Evolutionary conservation across 2,888 invertebrate genomes (phyloP).

Genomic region (Cinara cedri): DNA sequence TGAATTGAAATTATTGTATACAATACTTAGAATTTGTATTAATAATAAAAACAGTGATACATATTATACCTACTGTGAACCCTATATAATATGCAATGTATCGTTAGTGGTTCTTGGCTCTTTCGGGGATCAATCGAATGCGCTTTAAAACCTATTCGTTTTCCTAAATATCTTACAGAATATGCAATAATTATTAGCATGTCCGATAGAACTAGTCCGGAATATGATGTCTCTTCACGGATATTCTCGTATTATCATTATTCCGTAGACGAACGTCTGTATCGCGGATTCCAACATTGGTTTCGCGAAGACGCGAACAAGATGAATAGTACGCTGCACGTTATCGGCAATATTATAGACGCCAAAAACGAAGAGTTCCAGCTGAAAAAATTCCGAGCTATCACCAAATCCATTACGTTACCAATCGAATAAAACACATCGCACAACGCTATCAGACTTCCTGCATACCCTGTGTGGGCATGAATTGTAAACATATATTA

Average conservation of each 20-base stretch:
- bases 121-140: no score
- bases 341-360: not conserved
- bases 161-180: not conserved
- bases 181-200: not conserved
- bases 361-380: slow-evolving; percentile 6
- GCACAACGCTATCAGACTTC: slow-evolving; percentile 36
- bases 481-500: no score
- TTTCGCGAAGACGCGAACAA: not conserved
- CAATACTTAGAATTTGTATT: no score
- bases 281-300: slow-evolving; percentile 25
- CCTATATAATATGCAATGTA: no score
- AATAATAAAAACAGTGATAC: no score
- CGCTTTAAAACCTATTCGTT: no score
- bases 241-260: no score
- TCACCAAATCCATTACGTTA: slow-evolving; percentile 6
- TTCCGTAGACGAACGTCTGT: not conserved
- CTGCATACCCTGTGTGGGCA: slow-evolving; percentile 15
- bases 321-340: slow-evolving; percentile 23
- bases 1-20: no score
- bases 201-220: no score
- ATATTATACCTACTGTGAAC: no score
- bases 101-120: no score
- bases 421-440: slow-evolving; percentile 22
- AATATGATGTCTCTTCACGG: no score
- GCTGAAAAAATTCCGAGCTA: not conserved